Percentiles rank a stretch among this genome's conserved stretches.
Evolutionary conservation across 1,140 invertebrate genomes (phyloP).

Genomic region (Muscidifurax raptorellus): DNA sequence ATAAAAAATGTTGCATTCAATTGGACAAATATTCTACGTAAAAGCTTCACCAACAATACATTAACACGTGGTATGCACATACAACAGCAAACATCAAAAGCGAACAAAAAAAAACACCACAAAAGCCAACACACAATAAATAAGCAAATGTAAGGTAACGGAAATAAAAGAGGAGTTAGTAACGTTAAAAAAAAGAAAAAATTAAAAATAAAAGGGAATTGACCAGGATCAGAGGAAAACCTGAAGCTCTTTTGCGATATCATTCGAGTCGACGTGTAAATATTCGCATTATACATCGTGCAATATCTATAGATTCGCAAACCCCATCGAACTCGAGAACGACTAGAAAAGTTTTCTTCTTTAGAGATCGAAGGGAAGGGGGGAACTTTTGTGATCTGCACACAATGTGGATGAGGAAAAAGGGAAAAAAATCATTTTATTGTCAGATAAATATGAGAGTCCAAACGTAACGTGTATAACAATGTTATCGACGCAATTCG

Average conservation of each 20-base stretch:
- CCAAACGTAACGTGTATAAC: constrained; percentile 14
- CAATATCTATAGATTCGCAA: constrained; percentile 40
- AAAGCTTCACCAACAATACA: constrained; percentile 33
- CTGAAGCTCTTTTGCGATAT: constrained; percentile 55
- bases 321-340: constrained; percentile 47
- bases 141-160: constrained; percentile 52
- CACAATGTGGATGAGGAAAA: constrained; percentile 16
- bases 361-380: constrained; percentile 24
- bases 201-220: constrained; percentile 38
- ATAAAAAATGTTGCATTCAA: neutral
- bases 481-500: constrained; percentile 43
- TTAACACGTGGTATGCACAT: constrained; percentile 60
- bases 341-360: constrained; percentile 38
- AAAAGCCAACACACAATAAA: constrained; percentile 47
- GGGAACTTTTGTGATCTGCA: constrained; percentile 33
- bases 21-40: constrained; percentile 4
- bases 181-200: constrained; percentile 43
- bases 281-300: constrained; percentile 42
- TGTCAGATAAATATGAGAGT: constrained; percentile 20
- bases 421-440: constrained; percentile 33
- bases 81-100: constrained; percentile 66
- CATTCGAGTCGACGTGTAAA: constrained; percentile 28
- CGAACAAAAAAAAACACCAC: constrained; percentile 42
- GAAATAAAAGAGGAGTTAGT: constrained; percentile 51
- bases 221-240: constrained; percentile 60